phyloP scores from a whole-genome alignment of 2,888 invertebrate species.

The Nomada hirtipes region DNA sequence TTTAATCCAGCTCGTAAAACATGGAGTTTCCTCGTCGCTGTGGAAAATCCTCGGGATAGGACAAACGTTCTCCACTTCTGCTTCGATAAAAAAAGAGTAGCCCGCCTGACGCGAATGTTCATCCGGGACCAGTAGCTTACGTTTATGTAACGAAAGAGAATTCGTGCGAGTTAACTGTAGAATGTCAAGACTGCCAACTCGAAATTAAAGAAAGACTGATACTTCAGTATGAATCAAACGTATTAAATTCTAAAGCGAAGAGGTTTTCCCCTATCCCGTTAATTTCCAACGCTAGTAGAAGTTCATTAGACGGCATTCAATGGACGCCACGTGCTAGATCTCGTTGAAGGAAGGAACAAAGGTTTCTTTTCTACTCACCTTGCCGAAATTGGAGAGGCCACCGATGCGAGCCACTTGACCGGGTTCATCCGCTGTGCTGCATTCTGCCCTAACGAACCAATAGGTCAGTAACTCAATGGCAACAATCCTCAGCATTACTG shows the following conservation, averaged over 20 bases:
- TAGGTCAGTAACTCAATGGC: slow-evolving; percentile 82
- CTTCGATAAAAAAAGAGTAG: slow-evolving; percentile 18
- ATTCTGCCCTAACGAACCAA: slow-evolving; percentile 87
- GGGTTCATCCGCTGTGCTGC: slow-evolving; percentile 88
- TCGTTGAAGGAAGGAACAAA: not conserved
- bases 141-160: not conserved
- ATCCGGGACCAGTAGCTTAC: no score
- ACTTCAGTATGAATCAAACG: no score
- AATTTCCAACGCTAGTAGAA: no score
- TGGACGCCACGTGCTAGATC: no score
- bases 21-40: slow-evolving; percentile 8
- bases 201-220: not conserved
- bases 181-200: not conserved
- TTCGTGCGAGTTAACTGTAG: slow-evolving; percentile 12
- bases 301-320: no score
- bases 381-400: slow-evolving; percentile 88
- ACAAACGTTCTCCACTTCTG: slow-evolving; percentile 11
- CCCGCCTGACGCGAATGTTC: not conserved
- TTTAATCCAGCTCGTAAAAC: slow-evolving; percentile 54
- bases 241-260: no score
- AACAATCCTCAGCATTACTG: slow-evolving; percentile 75
- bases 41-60: slow-evolving; percentile 20
- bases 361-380: slow-evolving; percentile 84
- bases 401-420: slow-evolving; percentile 87
- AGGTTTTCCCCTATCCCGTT: no score